These are phyloP conservation scores for Ophraella communa DNA, from an alignment of 2,888 invertebrate genomes.

Conservation along the genomic window DNA sequence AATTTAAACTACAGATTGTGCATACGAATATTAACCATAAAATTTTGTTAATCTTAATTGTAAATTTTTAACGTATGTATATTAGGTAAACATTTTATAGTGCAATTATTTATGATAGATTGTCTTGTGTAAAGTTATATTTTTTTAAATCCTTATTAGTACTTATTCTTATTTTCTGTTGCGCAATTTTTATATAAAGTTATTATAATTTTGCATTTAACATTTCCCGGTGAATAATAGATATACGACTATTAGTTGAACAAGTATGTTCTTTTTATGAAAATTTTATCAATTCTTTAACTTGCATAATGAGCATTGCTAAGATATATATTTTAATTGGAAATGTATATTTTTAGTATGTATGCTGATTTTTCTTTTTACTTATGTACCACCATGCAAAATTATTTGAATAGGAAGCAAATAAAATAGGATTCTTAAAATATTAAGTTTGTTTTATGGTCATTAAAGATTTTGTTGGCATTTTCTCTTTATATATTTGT, in stretches of 20 bases:
- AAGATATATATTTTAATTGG: too few species aligned
- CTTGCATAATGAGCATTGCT: too few species aligned
- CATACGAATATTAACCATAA: too few species aligned
- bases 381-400: too few species aligned
- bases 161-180: neutral
- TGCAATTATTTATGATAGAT: neutral
- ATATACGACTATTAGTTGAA: neutral
- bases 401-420: too few species aligned
- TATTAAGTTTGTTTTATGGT: too few species aligned
- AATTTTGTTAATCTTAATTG: neutral
- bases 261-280: neutral
- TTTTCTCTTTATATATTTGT: too few species aligned
- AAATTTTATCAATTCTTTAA: neutral
- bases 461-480: too few species aligned
- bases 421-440: too few species aligned
- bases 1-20: neutral
- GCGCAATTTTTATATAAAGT: neutral
- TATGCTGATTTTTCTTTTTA: too few species aligned
- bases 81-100: neutral
- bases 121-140: neutral
- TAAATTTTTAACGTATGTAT: neutral
- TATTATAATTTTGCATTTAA: neutral
- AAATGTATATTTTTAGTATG: too few species aligned
- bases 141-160: neutral
- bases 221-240: neutral